These are phyloP conservation scores for Acleris emargana DNA, from an alignment of 2,888 invertebrate species.

Conservation along the genomic window DNA sequence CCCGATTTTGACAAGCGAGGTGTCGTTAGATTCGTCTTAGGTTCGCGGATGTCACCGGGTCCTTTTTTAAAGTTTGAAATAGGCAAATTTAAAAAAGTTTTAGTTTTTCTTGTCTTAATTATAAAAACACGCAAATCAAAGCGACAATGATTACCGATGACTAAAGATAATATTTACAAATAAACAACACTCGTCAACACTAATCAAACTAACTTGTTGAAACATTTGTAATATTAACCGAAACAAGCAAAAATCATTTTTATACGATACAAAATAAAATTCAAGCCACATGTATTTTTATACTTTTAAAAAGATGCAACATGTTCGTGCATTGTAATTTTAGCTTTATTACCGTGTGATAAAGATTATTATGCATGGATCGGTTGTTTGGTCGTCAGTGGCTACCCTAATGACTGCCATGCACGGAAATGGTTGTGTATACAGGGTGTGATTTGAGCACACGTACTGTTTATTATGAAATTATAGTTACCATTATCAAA, in stretches of 20 bases:
- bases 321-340: neutral
- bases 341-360: neutral
- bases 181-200: slow-evolving; percentile 30
- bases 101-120: neutral
- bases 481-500: slow-evolving; percentile 20
- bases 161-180: slow-evolving; percentile 33
- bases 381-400: neutral
- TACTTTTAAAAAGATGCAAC: neutral
- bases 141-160: slow-evolving; percentile 7
- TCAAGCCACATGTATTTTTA: neutral
- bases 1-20: too few species aligned
- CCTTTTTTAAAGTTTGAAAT: too few species aligned
- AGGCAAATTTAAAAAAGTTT: too few species aligned
- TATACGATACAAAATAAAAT: neutral
- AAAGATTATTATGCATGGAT: slow-evolving; percentile 1
- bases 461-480: slow-evolving; percentile 27
- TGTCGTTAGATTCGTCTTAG: too few species aligned
- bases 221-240: neutral
- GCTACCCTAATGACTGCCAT: slow-evolving; percentile 28
- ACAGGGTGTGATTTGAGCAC: slow-evolving; percentile 31
- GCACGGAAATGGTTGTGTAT: slow-evolving; percentile 30
- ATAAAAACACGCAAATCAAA: slow-evolving; percentile 3
- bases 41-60: too few species aligned
- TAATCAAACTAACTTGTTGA: slow-evolving; percentile 10
- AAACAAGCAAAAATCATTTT: neutral